Conservation (phyloP, 2,113 vertebrate species). For the Geococcyx californianus region DNA sequence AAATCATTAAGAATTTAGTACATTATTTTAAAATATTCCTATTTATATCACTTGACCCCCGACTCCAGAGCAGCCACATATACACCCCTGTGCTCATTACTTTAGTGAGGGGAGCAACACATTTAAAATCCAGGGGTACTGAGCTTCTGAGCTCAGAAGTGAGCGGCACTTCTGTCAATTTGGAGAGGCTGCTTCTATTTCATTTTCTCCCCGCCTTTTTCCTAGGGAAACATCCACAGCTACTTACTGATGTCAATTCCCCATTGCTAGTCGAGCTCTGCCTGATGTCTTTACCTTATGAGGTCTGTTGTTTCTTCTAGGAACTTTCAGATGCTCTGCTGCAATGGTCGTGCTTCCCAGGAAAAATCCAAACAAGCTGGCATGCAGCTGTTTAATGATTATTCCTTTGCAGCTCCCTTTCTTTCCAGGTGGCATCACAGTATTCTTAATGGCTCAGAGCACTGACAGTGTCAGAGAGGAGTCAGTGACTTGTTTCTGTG, state of each 20-base stretch:
- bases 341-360: neutral
- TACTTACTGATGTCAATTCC: neutral
- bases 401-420: conserved; percentile 27
- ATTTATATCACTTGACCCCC: neutral
- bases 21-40: neutral
- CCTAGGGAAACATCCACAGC: neutral
- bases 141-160: neutral
- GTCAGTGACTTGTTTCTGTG: neutral
- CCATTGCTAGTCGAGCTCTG: neutral
- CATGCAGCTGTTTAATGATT: conserved; percentile 23
- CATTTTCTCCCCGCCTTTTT: neutral
- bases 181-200: neutral
- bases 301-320: conserved; percentile 16
- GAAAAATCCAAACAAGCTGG: conserved; percentile 10
- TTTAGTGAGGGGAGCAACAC: rapidly evolving
- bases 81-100: rapidly evolving
- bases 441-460: conserved; percentile 18
- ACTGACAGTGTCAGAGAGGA: conserved; percentile 4
- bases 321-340: neutral
- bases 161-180: rapidly evolving
- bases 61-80: neutral
- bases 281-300: conserved; percentile 17
- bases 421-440: conserved; percentile 37
- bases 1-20: neutral
- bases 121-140: neutral